These are phyloP conservation scores for Tetrao urogallus DNA, from an alignment of 2,113 vertebrate species.

Conservation along the genomic window DNA sequence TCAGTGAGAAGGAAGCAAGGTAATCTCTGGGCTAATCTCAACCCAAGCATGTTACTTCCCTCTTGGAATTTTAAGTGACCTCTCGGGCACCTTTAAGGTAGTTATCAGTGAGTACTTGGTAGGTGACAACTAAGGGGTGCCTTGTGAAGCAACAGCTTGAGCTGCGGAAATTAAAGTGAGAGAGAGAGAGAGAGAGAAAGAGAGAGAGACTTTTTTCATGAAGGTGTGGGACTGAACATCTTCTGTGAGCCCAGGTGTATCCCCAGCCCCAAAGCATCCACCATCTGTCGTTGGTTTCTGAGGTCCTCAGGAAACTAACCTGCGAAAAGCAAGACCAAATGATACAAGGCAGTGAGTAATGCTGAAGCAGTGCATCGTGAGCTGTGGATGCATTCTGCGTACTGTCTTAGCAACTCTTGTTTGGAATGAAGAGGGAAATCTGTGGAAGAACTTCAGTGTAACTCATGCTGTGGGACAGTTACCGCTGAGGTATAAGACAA, in stretches of 20 bases:
- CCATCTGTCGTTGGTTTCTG: background rate
- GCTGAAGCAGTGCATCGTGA: background rate
- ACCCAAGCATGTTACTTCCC: background rate
- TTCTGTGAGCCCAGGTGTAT: background rate
- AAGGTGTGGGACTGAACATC: background rate
- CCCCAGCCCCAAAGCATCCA: background rate
- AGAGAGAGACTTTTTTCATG: no score
- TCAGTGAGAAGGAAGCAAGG: background rate
- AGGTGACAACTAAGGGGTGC: constrained; percentile 25
- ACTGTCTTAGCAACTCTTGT: background rate
- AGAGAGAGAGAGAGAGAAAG: background rate
- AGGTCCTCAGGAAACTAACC: background rate
- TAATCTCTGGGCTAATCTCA: background rate
- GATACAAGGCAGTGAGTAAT: background rate
- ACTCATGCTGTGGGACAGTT: background rate
- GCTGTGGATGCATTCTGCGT: background rate
- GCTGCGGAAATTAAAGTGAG: background rate
- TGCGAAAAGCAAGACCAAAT: background rate
- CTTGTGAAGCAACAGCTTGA: background rate
- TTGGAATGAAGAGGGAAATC: background rate
- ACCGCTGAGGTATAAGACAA: background rate
- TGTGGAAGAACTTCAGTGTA: background rate
- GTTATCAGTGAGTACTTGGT: background rate
- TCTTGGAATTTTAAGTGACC: constrained; percentile 44
- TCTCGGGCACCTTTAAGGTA: background rate